Evolutionary conservation across 2,888 invertebrate genomes (phyloP), one percentile per base, ranked within the genome.

Genomic region (Dendrolimus houi): DNA sequence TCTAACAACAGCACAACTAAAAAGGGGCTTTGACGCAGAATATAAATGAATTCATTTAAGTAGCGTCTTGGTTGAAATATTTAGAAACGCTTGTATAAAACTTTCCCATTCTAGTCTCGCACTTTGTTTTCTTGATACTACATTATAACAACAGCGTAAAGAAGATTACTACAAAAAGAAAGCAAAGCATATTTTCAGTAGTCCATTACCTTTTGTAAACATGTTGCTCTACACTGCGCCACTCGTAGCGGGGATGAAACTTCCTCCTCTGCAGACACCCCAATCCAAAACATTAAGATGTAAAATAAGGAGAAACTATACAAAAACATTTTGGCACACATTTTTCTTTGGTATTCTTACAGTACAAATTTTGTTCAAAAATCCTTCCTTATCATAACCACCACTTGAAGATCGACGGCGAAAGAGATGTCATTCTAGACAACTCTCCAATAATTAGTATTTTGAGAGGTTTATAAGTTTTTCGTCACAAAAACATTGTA

Each of bases 201-300:
- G 6, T 3, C 29, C 6, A 74, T 77, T 90, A 94, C 94, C 94
- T 93, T 93, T 91, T 94, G 93, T 73, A 94, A 91, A 83, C 94
- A 94, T 67, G 94, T 93, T 66, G 94, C 94, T 81, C 94, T 87
- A 81, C 94, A 94, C 72, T 94, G 94, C 68, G 94, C 94, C 68
- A 94, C 94, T 73, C 94, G 92, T 66, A 94, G 83, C 59, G 94
- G 94, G 71, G 94, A 94, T 61, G 93, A 94, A 68, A 94, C 93
- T 79, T 94, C 94, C 87, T 93, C 93, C 72, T 93, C 93, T 66
- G 92, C 93, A 57, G 78, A 70, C 78, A 87, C 89, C 77, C 84
- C 88, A 85, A 88, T 88, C 90, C 90, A 87, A 70, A 84, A 80
- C 72, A 85, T 77, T 66, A 87, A 70, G 67, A 82, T 73, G 71